Evolutionary conservation across 1,140 invertebrate species (phyloP).

Genomic region (Conopomorpha cramerella): DNA sequence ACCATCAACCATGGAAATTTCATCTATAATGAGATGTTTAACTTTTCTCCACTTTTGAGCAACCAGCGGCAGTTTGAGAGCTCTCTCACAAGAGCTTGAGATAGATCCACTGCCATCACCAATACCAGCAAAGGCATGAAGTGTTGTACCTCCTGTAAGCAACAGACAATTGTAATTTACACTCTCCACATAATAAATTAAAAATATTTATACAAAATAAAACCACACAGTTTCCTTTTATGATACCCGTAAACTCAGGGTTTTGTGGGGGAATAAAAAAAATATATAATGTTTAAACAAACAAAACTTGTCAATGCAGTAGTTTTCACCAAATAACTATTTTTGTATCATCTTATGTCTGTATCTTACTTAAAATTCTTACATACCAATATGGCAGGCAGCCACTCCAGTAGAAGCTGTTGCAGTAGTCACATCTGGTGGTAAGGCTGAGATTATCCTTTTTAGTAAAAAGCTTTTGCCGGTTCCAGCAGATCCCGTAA

Average conservation of each 20-base stretch:
- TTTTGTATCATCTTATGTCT: too few relatives aligned
- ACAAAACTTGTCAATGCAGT: too few relatives aligned
- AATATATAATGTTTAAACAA: too few relatives aligned
- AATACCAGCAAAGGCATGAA: conserved; percentile 93
- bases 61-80: conserved; percentile 64
- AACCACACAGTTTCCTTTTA: too few relatives aligned
- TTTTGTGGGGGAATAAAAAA: too few relatives aligned
- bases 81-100: conserved; percentile 74
- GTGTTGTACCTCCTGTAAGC: conserved; percentile 82
- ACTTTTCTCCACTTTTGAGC: conserved; percentile 85
- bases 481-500: conserved; percentile 95
- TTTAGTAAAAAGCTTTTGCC: conserved; percentile 89
- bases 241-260: too few relatives aligned
- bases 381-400: conserved; percentile 83
- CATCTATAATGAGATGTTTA: conserved; percentile 91
- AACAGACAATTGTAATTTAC: too few relatives aligned
- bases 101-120: conserved; percentile 77
- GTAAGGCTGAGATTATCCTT: conserved; percentile 81
- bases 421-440: conserved; percentile 87
- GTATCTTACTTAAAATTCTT: too few relatives aligned
- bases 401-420: conserved; percentile 95
- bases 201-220: too few relatives aligned
- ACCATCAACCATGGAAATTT: conserved; percentile 95
- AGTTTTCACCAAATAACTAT: too few relatives aligned
- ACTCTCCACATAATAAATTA: too few relatives aligned